Conservation (phyloP, 2,113 vertebrate genomes). For the Lycocorax pyrrhopterus region DNA sequence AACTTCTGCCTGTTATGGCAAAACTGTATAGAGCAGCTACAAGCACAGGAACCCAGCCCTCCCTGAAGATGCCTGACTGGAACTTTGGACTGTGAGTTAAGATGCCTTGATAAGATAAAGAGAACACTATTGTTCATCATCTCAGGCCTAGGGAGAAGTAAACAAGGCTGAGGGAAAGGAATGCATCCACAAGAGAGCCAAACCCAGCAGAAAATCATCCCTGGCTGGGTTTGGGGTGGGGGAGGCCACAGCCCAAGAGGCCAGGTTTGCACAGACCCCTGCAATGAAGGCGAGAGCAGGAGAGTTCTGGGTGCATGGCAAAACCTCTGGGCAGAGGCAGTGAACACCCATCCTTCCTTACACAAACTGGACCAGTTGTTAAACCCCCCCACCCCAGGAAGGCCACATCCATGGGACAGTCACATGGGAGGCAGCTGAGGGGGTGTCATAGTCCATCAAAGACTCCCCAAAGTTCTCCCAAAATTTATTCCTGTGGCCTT, state of each 20-base stretch:
- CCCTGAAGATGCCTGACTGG: neutral
- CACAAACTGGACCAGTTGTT: neutral
- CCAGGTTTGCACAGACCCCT: neutral
- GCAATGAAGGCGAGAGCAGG: neutral
- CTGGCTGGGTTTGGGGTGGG: neutral
- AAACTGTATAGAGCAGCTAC: neutral
- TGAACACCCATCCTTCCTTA: neutral
- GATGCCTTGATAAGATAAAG: neutral
- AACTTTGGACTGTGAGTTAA: neutral
- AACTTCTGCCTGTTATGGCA: neutral
- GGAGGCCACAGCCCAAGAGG: neutral
- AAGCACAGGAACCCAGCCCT: neutral
- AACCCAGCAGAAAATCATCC: neutral
- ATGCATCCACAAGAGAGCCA: neutral
- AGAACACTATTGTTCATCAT: neutral
- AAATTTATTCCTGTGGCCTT: neutral
- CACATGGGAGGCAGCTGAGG: neutral
- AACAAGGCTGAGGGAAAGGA: neutral
- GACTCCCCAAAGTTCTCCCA: neutral
- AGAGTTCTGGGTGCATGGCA: neutral
- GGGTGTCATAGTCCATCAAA: neutral
- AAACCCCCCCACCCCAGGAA: neutral
- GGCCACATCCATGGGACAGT: neutral
- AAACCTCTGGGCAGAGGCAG: neutral
- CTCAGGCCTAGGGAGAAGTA: neutral